Evolutionary conservation across 2,113 vertebrate genomes (phyloP).

Genomic region (Mus pahari): DNA sequence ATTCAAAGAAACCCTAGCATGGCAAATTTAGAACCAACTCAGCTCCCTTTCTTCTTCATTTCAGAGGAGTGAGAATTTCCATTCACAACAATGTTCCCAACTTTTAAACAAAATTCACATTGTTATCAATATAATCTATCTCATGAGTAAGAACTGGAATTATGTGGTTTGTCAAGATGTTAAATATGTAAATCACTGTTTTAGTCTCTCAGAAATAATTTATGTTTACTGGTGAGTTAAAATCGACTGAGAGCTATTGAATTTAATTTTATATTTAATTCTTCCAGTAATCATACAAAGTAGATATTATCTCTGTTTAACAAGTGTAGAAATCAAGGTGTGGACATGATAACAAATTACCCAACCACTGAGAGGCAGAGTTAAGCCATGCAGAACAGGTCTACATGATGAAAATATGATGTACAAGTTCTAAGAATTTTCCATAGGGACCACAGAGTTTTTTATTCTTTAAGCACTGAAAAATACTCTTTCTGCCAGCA

Average conservation of each 20-base stretch:
- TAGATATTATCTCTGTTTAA: conserved; percentile 55
- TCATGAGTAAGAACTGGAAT: conserved; percentile 41
- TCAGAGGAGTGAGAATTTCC: conserved; percentile 60
- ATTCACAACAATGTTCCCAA: conserved; percentile 44
- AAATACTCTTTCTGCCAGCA: conserved; percentile 67
- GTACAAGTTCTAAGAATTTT: conserved; percentile 55
- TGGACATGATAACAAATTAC: neutral
- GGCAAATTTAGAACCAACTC: conserved; percentile 23
- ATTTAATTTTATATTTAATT: conserved; percentile 48
- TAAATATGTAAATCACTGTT: conserved; percentile 56
- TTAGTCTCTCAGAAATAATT: conserved; percentile 56
- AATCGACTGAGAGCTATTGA: conserved; percentile 35
- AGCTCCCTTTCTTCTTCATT: conserved; percentile 9
- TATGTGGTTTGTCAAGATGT: conserved; percentile 53
- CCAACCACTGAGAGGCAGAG: neutral
- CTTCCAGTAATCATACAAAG: conserved; percentile 41
- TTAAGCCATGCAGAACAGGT: conserved; percentile 32
- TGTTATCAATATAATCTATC: conserved; percentile 54
- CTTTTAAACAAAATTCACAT: conserved; percentile 55
- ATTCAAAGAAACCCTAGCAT: neutral
- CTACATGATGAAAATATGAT: neutral
- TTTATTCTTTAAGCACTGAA: neutral
- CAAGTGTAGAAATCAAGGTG: neutral
- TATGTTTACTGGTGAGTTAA: conserved; percentile 45
- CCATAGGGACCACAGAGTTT: neutral